Conservation (phyloP, 2,888 invertebrate species). For the Caradrina kadenii region DNA sequence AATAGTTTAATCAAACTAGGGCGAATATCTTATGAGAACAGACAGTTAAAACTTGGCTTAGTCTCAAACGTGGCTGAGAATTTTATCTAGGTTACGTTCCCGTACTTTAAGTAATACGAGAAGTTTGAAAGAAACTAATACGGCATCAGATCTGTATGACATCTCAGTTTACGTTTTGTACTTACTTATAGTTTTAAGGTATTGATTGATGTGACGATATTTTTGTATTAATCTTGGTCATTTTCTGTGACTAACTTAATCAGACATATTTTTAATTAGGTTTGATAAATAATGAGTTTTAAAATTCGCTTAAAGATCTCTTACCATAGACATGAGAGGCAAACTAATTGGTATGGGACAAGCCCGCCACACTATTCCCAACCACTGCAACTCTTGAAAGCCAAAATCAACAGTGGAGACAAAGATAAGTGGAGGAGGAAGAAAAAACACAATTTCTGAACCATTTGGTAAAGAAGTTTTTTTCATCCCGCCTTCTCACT, state of each 20-base stretch:
- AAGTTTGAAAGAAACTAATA: slow-evolving; percentile 77
- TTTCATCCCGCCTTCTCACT: too few relatives aligned
- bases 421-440: too few relatives aligned
- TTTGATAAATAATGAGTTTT: too few relatives aligned
- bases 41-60: slow-evolving; percentile 49
- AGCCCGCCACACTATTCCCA: too few relatives aligned
- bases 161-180: slow-evolving; percentile 54
- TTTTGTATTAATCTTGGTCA: neutral
- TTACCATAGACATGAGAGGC: too few relatives aligned
- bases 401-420: too few relatives aligned
- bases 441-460: too few relatives aligned
- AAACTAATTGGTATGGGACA: too few relatives aligned
- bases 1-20: neutral
- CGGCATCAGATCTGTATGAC: slow-evolving; percentile 60
- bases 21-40: slow-evolving; percentile 46
- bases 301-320: too few relatives aligned
- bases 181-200: slow-evolving; percentile 20
- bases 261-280: too few relatives aligned
- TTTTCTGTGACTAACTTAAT: neutral
- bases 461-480: too few relatives aligned
- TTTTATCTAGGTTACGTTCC: slow-evolving; percentile 81
- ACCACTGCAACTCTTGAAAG: too few relatives aligned
- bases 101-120: slow-evolving; percentile 80
- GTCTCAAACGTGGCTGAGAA: slow-evolving; percentile 52
- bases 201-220: neutral